These are phyloP conservation scores for Chanos chanos DNA, from an alignment of 2,797 vertebrate genomes.

Conservation along the genomic window DNA sequence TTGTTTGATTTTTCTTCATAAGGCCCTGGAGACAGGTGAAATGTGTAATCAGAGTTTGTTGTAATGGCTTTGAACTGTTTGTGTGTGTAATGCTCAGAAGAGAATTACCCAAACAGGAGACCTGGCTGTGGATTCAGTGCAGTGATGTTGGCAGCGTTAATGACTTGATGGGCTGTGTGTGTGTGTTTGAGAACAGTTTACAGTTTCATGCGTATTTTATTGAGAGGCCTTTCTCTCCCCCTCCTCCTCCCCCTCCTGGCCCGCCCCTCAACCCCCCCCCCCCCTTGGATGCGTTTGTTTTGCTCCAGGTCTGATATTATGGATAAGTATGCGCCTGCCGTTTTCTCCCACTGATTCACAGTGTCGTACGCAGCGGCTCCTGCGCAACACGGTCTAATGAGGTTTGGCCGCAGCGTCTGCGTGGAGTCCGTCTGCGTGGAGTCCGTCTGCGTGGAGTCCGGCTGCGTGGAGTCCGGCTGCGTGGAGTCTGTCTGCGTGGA, in stretches of 20 bases:
- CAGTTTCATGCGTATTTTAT: conserved; percentile 42
- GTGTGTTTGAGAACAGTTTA: conserved; percentile 19
- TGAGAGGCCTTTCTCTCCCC: conserved; percentile 35
- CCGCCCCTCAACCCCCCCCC: conserved; percentile 11
- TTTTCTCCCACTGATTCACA: conserved; percentile 36
- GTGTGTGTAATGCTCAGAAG: conserved; percentile 53
- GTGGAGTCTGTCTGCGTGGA: conserved; percentile 2
- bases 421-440: conserved; percentile 1
- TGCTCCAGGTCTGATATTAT: conserved; percentile 19
- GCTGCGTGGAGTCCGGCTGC: conserved; percentile 2
- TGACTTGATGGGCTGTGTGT: conserved; percentile 19
- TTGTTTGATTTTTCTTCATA: conserved; percentile 9
- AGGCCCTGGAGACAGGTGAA: conserved; percentile 62
- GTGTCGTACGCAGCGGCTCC: conserved; percentile 21
- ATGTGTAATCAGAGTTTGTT: conserved; percentile 65
- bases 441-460: not conserved
- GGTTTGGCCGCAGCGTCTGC: conserved; percentile 4
- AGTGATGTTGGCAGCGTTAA: conserved; percentile 27
- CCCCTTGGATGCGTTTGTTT: conserved; percentile 41
- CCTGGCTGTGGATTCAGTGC: conserved; percentile 25
- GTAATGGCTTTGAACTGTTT: conserved; percentile 55
- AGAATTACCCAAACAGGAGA: conserved; percentile 25
- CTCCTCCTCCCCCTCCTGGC: not conserved
- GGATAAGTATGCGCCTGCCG: conserved; percentile 32
- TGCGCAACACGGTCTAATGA: conserved; percentile 35